Base-by-base conservation (phyloP, 2,888 invertebrate genomes). In the Epirrhoe tristata region DNA sequence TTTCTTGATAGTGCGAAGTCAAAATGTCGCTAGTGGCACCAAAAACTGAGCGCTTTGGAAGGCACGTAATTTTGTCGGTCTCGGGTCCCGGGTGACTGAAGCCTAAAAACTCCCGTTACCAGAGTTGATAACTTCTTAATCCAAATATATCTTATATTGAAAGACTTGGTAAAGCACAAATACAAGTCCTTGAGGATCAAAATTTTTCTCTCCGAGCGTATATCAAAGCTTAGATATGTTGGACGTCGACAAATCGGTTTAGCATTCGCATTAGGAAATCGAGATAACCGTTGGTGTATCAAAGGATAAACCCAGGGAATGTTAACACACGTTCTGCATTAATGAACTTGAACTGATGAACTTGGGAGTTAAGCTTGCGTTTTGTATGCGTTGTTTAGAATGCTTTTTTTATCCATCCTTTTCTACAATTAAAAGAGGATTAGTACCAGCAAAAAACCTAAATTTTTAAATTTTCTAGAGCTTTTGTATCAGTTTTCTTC, bases 221-320 rank as follows among this genome's bases (percentile, higher is more conserved):
- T 84, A 83, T 87, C 82, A 87, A 85, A 86, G 83, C 81, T 83
- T 83, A 88, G 88, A 88, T 52, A 87, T 82, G 83, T 84, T 82
- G 83, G 89, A 85, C 85, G 85, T 80, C 86, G 89, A 92, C 91
- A 91, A 91, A 92, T 92, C 85, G 90, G 80, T 89, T 81, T 85
- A 81, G 81, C 83, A 85, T 86, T 88, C 85, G 79, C 88, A 86
- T 88, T 86, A 81, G 77, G 77, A 83, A 85, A 83, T 77, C 80
- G 77, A 81, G 88, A 89, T 89, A 90, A 80, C 81, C 76, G 71
- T 66, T 70, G 71, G 64, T 72, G 73, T 84, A 86, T 82, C 85
- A 85, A 89, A 73, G 83, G 84, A 87, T 86, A 86, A 86, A 83
- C 54, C 72, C 58, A 66, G 67, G 14, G 34, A 31, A 63, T 66